These are phyloP conservation scores for Betta splendens DNA, from an alignment of 2,797 vertebrate genomes.

Conservation along the genomic window DNA sequence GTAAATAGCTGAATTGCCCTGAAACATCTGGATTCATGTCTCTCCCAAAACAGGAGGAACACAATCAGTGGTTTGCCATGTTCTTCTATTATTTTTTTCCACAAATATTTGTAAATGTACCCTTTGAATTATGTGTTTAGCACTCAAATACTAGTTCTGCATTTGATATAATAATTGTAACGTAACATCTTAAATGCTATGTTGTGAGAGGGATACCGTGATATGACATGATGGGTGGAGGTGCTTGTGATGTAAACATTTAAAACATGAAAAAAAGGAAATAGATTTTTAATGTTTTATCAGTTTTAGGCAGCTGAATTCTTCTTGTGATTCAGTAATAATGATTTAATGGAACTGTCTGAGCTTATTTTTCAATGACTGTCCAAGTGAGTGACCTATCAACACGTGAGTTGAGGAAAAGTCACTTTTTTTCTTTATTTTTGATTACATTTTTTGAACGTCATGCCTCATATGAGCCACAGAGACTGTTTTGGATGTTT, in stretches of 20 bases:
- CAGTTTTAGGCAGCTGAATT: constrained; percentile 73
- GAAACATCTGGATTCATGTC: constrained; percentile 18
- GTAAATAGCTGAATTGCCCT: constrained; percentile 68
- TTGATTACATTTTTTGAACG: constrained; percentile 8
- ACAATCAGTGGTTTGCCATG: constrained; percentile 61
- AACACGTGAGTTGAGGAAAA: constrained; percentile 6
- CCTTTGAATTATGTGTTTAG: constrained; percentile 76
- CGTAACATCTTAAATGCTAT: constrained; percentile 69
- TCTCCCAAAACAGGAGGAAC: constrained; percentile 29
- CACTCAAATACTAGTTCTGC: constrained; percentile 77
- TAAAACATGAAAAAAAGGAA: constrained; percentile 59
- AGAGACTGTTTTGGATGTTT: constrained; percentile 82
- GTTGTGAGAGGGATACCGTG: constrained; percentile 72
- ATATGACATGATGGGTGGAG: constrained; percentile 64
- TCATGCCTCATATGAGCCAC: constrained; percentile 69
- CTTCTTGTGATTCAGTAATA: constrained; percentile 68
- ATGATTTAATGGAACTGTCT: constrained; percentile 60
- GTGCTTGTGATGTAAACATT: constrained; percentile 74
- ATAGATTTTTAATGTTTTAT: constrained; percentile 65
- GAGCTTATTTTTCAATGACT: constrained; percentile 47
- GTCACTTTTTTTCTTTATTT: constrained; percentile 28
- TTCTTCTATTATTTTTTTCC: constrained; percentile 47
- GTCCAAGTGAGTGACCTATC: constrained; percentile 55
- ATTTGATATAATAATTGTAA: constrained; percentile 78
- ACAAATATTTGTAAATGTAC: constrained; percentile 73